phyloP scores from a whole-genome alignment of 1,140 invertebrate species.

The Chrysopa pallens region DNA sequence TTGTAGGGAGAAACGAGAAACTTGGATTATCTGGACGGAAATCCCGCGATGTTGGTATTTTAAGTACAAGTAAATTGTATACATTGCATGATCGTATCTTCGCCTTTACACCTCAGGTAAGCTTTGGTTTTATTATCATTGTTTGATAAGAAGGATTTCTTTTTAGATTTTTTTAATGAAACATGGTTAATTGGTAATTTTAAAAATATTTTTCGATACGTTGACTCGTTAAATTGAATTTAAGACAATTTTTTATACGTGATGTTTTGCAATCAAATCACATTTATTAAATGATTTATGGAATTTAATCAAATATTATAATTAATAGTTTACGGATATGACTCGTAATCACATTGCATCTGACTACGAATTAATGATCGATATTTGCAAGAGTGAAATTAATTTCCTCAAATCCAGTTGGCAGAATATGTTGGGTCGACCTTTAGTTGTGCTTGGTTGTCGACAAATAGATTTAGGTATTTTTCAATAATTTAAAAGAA shows the following conservation, averaged over 20 bases:
- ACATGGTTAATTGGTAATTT: conserved; percentile 2
- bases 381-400: conserved; percentile 90
- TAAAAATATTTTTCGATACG: conserved; percentile 1
- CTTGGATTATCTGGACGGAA: conserved; percentile 83
- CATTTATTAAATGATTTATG: too few relatives aligned
- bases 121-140: conserved; percentile 5
- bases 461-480: conserved; percentile 86
- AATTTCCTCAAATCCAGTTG: conserved; percentile 92
- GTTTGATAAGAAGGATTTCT: too few relatives aligned
- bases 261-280: conserved; percentile 6
- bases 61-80: conserved; percentile 98
- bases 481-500: conserved; percentile 7
- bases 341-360: conserved; percentile 92
- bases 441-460: conserved; percentile 74
- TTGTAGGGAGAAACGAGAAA: conserved; percentile 75
- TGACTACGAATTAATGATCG: conserved; percentile 91
- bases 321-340: conserved; percentile 80
- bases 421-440: conserved; percentile 85
- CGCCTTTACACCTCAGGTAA: conserved; percentile 96
- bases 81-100: conserved; percentile 90
- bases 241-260: too few relatives aligned
- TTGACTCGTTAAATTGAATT: too few relatives aligned
- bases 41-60: conserved; percentile 86
- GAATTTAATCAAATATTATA: conserved; percentile 18
- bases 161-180: too few relatives aligned